A percentile compares a stretch with the other conserved stretches of the same genome.
phyloP scores from a whole-genome alignment of 2,888 invertebrate species.

The Platycheirus albimanus region DNA sequence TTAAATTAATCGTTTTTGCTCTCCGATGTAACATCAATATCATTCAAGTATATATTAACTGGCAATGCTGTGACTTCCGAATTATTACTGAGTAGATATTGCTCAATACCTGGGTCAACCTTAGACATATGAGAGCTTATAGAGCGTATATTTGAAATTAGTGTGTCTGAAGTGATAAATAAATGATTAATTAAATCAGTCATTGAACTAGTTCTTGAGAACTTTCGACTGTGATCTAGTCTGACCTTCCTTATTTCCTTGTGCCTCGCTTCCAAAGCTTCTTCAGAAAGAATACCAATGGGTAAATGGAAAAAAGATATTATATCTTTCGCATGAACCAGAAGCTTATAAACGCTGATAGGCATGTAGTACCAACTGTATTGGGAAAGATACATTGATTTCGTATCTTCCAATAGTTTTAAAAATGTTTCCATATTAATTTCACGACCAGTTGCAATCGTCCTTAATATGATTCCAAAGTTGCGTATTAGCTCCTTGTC shows the following conservation, averaged over 20 bases:
- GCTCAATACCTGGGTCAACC: constrained; percentile 19
- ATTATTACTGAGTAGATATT: constrained; percentile 11
- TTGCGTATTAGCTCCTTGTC: too few relatives aligned
- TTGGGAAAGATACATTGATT: constrained; percentile 24
- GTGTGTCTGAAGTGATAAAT: constrained; percentile 9
- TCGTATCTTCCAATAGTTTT: constrained; percentile 1
- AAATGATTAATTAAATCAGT: constrained; percentile 18
- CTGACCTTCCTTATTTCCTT: constrained; percentile 19
- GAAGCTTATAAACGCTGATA: constrained; percentile 21
- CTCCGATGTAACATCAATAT: background rate
- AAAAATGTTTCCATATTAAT: too few relatives aligned
- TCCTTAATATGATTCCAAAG: too few relatives aligned
- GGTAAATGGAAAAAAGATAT: background rate
- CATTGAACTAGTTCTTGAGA: constrained; percentile 13
- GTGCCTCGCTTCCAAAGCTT: constrained; percentile 24
- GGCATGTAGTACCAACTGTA: constrained; percentile 34
- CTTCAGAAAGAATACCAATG: background rate
- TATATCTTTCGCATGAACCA: background rate
- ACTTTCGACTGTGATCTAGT: constrained; percentile 22
- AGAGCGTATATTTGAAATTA: constrained; percentile 22
- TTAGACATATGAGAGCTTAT: constrained; percentile 16
- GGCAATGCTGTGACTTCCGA: constrained; percentile 9
- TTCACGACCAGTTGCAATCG: too few relatives aligned
- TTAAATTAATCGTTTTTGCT: too few relatives aligned
- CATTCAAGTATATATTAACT: constrained; percentile 9